Percentiles rank a stretch among this genome's conserved stretches.
Conservation (phyloP, 92 coral and sea anemone species). For the Zoanthus solanderi region DNA sequence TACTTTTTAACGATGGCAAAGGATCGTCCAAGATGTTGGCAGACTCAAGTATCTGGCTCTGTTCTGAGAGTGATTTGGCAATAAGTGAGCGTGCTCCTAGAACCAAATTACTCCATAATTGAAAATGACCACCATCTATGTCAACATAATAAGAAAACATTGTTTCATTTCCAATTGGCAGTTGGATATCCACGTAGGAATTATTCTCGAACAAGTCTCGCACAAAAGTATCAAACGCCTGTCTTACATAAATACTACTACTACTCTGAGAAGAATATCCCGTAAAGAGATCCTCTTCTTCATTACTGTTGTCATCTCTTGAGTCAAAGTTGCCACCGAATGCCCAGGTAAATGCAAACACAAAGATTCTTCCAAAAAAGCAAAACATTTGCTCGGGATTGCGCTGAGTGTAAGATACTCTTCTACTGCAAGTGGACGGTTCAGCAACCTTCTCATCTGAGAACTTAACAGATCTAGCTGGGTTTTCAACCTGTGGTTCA, state of each 20-base stretch:
- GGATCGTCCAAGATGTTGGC: constrained; percentile 72
- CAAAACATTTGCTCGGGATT: constrained; percentile 68
- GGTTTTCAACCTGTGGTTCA: constrained; percentile 56
- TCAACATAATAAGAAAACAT: constrained; percentile 88
- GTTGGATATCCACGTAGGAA: constrained; percentile 56
- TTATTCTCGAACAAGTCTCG: constrained; percentile 78
- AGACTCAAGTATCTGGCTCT: constrained; percentile 81
- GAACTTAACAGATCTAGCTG: constrained; percentile 76
- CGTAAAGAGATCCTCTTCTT: constrained; percentile 55
- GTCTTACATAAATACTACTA: constrained; percentile 38
- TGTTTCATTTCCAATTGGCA: constrained; percentile 81
- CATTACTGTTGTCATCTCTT: constrained; percentile 58
- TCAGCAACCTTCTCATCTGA: constrained; percentile 64
- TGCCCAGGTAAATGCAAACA: constrained; percentile 97
- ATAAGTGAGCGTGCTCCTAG: constrained; percentile 88
- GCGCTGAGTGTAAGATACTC: constrained; percentile 69
- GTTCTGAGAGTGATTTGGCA: constrained; percentile 88
- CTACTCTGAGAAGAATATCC: constrained; percentile 7
- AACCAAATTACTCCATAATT: constrained; percentile 85
- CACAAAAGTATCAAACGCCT: constrained; percentile 78
- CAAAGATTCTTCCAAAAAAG: constrained; percentile 81
- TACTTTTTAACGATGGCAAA: constrained; percentile 59
- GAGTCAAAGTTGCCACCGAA: constrained; percentile 83
- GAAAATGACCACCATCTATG: constrained; percentile 89
- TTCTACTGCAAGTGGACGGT: constrained; percentile 45